Conservation (phyloP, 1,140 invertebrate species). For the Bathynomus jamesi region DNA sequence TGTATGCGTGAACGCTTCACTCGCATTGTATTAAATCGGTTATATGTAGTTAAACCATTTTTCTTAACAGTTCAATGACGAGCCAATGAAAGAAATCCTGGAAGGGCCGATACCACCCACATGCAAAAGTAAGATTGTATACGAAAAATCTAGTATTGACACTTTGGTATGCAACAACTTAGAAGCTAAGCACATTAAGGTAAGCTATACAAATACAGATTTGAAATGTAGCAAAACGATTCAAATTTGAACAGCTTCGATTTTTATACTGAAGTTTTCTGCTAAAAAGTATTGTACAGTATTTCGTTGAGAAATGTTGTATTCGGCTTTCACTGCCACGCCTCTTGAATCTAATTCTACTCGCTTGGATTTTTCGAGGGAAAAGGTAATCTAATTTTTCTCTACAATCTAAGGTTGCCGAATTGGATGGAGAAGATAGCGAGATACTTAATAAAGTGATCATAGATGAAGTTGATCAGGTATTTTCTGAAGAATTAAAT, state of each 20-base stretch:
- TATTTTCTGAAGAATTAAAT: not conserved
- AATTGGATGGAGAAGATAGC: not conserved
- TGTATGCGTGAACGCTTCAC: too few species aligned
- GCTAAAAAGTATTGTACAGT: too few species aligned
- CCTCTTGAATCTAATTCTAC: too few species aligned
- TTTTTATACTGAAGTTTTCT: too few species aligned
- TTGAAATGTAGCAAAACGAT: too few species aligned
- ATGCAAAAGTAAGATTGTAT: not conserved
- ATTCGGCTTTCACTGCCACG: too few species aligned
- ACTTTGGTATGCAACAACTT: not conserved
- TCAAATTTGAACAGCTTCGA: too few species aligned
- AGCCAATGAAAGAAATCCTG: not conserved
- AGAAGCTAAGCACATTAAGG: not conserved
- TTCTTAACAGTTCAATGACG: not conserved
- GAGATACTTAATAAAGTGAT: not conserved
- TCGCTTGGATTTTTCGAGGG: too few species aligned
- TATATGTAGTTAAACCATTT: not conserved
- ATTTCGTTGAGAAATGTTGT: too few species aligned
- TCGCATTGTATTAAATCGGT: not conserved
- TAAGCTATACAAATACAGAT: too few species aligned
- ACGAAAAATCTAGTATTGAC: not conserved
- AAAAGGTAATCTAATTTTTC: too few species aligned
- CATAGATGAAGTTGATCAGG: not conserved
- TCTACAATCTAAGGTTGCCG: too few species aligned
- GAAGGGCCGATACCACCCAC: not conserved